These are phyloP conservation scores for Leguminivora glycinivorella DNA, from an alignment of 1,140 invertebrate species.

Conservation along the genomic window DNA sequence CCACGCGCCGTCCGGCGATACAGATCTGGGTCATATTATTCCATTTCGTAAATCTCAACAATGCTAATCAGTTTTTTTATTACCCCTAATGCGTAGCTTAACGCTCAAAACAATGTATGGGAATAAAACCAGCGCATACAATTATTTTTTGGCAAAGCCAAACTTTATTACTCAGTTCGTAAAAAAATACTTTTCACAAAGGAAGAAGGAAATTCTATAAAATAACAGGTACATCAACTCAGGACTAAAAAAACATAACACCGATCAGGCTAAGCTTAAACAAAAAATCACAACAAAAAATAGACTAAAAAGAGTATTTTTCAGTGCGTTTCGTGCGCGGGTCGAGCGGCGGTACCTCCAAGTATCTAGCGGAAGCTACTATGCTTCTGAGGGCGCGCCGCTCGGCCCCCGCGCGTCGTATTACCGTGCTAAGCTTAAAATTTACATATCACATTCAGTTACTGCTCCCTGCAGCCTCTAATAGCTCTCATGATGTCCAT, in stretches of 20 bases:
- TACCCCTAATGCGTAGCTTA: constrained; percentile 43
- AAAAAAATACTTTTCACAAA: constrained; percentile 38
- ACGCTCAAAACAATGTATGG: constrained; percentile 25
- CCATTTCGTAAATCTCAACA: constrained; percentile 60
- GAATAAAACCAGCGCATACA: constrained; percentile 38
- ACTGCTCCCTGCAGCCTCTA: constrained; percentile 75
- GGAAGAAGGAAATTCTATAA: constrained; percentile 49
- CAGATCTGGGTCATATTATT: constrained; percentile 62
- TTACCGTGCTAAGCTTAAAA: constrained; percentile 67
- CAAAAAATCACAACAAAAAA: constrained; percentile 62
- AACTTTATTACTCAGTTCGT: constrained; percentile 55
- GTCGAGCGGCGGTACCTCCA: constrained; percentile 47
- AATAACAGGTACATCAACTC: constrained; percentile 77
- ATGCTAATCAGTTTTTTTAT: constrained; percentile 24
- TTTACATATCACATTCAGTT: constrained; percentile 74
- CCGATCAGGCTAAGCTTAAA: constrained; percentile 55
- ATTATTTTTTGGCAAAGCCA: constrained; percentile 56
- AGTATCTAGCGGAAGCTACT: constrained; percentile 55
- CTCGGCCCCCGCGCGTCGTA: constrained; percentile 47
- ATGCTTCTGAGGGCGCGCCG: constrained; percentile 49
- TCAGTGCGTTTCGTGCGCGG: constrained; percentile 56
- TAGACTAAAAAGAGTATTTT: constrained; percentile 52
- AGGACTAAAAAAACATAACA: constrained; percentile 54
- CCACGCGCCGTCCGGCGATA: constrained; percentile 44
- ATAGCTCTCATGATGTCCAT: constrained; percentile 74